These are phyloP conservation scores for Pipistrellus nathusii DNA, from an alignment of 2,797 vertebrate species.

Conservation along the genomic window DNA sequence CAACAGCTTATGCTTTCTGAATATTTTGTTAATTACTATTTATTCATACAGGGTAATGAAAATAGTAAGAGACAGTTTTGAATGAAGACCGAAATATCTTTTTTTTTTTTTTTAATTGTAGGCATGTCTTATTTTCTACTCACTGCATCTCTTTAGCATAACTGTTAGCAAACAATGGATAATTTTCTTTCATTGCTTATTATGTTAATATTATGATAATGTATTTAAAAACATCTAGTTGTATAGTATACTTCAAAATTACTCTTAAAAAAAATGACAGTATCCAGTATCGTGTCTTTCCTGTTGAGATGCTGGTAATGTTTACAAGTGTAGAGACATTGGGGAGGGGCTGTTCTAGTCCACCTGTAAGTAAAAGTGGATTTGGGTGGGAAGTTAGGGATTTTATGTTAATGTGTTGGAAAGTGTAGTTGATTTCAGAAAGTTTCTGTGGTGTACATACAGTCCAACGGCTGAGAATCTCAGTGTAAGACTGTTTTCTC, in stretches of 20 bases:
- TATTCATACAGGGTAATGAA: slow-evolving; percentile 85
- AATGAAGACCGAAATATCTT: slow-evolving; percentile 87
- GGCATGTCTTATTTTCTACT: slow-evolving; percentile 90
- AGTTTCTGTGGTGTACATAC: neutral
- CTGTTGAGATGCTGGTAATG: slow-evolving; percentile 70
- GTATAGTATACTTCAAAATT: slow-evolving; percentile 90
- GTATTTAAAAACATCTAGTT: slow-evolving; percentile 91
- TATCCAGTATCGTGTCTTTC: slow-evolving; percentile 79
- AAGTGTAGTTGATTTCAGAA: slow-evolving; percentile 57
- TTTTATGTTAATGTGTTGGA: slow-evolving; percentile 62
- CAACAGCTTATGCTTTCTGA: slow-evolving; percentile 85
- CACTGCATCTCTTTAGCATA: slow-evolving; percentile 89
- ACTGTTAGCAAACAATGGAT: slow-evolving; percentile 92
- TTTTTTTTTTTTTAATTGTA: slow-evolving; percentile 88
- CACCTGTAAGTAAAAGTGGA: slow-evolving; percentile 39
- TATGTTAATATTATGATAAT: slow-evolving; percentile 93
- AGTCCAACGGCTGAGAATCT: neutral
- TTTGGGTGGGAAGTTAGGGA: slow-evolving; percentile 79
- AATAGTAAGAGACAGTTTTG: slow-evolving; percentile 87
- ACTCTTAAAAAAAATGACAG: slow-evolving; percentile 84
- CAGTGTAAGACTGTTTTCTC: slow-evolving; percentile 48
- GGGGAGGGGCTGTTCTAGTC: slow-evolving; percentile 75
- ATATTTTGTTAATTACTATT: slow-evolving; percentile 89
- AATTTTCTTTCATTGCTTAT: slow-evolving; percentile 91
- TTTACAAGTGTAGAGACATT: slow-evolving; percentile 74